phyloP scores from a whole-genome alignment of 2,797 vertebrate species.

The Gouania willdenowi region DNA sequence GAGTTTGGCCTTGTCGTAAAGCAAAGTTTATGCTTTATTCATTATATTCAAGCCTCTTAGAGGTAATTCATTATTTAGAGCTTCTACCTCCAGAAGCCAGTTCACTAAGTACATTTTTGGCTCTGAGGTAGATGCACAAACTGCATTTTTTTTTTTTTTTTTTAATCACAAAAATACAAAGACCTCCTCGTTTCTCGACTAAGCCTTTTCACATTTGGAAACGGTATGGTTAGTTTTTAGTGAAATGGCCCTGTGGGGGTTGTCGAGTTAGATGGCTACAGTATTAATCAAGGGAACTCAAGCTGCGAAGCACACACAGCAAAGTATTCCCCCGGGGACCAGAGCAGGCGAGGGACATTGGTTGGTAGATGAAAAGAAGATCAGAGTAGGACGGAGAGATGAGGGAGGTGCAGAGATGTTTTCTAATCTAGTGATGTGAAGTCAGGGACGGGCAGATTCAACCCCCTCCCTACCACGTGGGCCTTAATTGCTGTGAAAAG shows the following conservation, averaged over 20 bases:
- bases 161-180: conserved; percentile 38
- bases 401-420: conserved; percentile 48
- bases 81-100: conserved; percentile 61
- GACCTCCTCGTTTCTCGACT: conserved; percentile 3
- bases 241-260: conserved; percentile 48
- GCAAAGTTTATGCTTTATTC: conserved; percentile 68
- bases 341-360: conserved; percentile 64
- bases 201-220: conserved; percentile 37
- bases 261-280: conserved; percentile 59
- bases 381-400: conserved; percentile 30
- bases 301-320: conserved; percentile 56
- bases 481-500: conserved; percentile 53
- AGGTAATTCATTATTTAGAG: conserved; percentile 70
- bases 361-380: conserved; percentile 73
- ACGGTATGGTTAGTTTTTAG: conserved; percentile 43
- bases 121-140: conserved; percentile 54
- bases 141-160: too few relatives aligned
- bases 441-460: conserved; percentile 48
- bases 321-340: conserved; percentile 66
- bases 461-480: conserved; percentile 34
- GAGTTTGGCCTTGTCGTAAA: conserved; percentile 48
- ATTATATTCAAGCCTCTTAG: conserved; percentile 72
- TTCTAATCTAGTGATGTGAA: conserved; percentile 60
- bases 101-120: conserved; percentile 73
- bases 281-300: conserved; percentile 65